A percentile compares a stretch with the other conserved stretches of the same genome.
phyloP scores from a whole-genome alignment of 2,888 invertebrate species.

The Drosophila tanythrix region DNA sequence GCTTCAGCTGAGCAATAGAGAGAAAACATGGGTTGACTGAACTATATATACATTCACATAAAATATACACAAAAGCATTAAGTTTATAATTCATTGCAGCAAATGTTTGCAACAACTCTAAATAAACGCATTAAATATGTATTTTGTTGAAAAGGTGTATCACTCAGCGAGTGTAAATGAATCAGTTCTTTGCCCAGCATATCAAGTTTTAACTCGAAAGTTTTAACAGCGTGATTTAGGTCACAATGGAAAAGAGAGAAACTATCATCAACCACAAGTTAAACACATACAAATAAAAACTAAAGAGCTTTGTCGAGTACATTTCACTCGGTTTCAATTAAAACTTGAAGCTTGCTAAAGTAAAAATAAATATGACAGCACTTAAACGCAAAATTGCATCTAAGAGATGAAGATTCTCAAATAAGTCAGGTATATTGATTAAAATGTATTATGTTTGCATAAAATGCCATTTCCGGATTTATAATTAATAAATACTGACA shows the following conservation, averaged over 20 bases:
- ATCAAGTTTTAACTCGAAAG: background rate
- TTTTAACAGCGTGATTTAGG: background rate
- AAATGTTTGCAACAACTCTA: background rate
- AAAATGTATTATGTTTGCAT: background rate
- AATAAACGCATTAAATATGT: slow-evolving; percentile 6
- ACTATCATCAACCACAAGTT: background rate
- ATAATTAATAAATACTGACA: background rate
- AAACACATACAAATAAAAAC: background rate
- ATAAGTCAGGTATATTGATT: too few species aligned
- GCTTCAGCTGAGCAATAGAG: too few species aligned
- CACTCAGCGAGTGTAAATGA: background rate
- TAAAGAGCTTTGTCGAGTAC: background rate
- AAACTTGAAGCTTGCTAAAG: background rate
- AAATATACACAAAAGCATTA: background rate
- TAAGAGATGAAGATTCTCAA: background rate
- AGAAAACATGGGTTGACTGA: background rate
- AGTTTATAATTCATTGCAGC: background rate
- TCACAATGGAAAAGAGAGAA: background rate
- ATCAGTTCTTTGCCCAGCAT: background rate
- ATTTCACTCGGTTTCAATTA: background rate
- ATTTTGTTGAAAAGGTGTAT: background rate
- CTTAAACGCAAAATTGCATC: background rate
- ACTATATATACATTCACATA: too few species aligned
- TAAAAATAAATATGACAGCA: background rate
- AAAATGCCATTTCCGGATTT: background rate